Evolutionary conservation across 2,113 vertebrate genomes (phyloP), one percentile per base, ranked within the genome.

Genomic region (Hymenochirus boettgeri): DNA sequence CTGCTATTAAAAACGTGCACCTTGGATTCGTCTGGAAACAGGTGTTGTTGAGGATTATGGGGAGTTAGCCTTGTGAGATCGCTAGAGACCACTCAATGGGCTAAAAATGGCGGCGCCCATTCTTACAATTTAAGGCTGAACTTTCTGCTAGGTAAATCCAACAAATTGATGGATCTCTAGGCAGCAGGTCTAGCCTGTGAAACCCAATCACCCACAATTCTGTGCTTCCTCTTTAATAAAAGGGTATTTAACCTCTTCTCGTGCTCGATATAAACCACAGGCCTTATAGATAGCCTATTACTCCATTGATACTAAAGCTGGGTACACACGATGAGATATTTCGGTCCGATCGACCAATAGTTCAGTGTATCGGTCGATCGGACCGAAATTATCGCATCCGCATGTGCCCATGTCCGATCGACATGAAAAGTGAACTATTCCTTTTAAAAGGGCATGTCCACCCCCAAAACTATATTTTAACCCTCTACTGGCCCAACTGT

Each of bases 101-200:
- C 57, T 39, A 60, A 60, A 69, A 69, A 69, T 69, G 60, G 65
- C 56, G 60, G 25, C 65, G 60, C 65, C 60, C 59, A 55, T 59
- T 58, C 56, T 52, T 46, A 27, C n/a, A 45, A 56, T 58, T 67
- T 67, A 67, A 60, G 65, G 47, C 65, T 26, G 47, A 53, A 46
- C 56, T 53, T 69, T 60, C 65, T 60, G 65, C 57, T 69, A 31
- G 45, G 60, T 60, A 69, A 69, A 69, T 69, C 56, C 65, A 54
- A 69, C 33, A 46, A 69, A 69, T 69, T 69, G 60, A 60, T 60
- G 65, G 65, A 69, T 69, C 60, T 60, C 33, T 23, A 69, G 52
- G 57, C 47, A 60, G 57, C 25, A 53, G 33, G 35, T 25, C 31
- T 17, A 1, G 31, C 57, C n/a, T 46, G 56, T 48, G 29, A 48